Evolutionary conservation across 2,113 vertebrate species (phyloP).

Genomic region (Dendrocopos noguchii): DNA sequence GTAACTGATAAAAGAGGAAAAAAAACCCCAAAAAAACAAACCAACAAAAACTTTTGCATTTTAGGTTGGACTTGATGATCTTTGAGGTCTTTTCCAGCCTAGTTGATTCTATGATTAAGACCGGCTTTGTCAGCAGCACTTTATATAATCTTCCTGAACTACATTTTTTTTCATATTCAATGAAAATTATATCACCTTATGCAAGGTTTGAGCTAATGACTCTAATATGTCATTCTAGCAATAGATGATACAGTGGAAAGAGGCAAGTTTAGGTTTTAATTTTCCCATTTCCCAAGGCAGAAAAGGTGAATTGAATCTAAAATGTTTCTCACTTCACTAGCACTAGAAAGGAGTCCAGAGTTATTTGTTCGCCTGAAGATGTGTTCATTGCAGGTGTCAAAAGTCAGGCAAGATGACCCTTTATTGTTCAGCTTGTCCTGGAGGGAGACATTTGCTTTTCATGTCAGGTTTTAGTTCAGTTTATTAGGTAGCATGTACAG

Average conservation of each 20-base stretch:
- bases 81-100: too few species aligned
- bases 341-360: accelerated
- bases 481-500: background rate
- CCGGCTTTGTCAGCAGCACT: background rate
- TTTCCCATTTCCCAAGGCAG: background rate
- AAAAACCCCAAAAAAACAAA: too few species aligned
- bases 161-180: background rate
- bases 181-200: background rate
- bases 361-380: background rate
- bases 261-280: background rate
- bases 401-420: background rate
- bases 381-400: background rate
- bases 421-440: background rate
- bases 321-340: background rate
- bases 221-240: background rate
- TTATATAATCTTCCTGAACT: background rate
- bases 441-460: background rate
- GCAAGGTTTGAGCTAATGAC: background rate
- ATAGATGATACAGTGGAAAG: background rate
- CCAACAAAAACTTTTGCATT: background rate
- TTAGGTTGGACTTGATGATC: background rate
- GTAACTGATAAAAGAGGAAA: background rate
- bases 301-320: background rate
- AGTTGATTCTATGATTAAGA: background rate
- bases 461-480: background rate